Percentiles rank a stretch among this genome's conserved stretches.
phyloP scores from a whole-genome alignment of 2,888 invertebrate genomes.

The Argynnis bischoffii region DNA sequence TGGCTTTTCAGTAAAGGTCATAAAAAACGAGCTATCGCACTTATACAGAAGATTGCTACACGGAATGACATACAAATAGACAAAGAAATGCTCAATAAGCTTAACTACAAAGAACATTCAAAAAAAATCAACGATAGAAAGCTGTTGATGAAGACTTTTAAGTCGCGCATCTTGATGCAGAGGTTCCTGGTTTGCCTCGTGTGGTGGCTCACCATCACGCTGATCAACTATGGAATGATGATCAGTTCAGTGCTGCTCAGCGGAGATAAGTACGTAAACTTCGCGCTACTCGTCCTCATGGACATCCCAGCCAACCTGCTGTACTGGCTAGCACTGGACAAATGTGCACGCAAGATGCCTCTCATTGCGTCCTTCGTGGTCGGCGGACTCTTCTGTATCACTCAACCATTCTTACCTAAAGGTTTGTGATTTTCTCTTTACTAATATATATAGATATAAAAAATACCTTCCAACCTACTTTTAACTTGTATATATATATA shows the following conservation, averaged over 20 bases:
- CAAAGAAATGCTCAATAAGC: slow-evolving; percentile 52
- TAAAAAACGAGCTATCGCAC: slow-evolving; percentile 55
- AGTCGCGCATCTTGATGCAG: slow-evolving; percentile 69
- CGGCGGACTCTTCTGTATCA: slow-evolving; percentile 69
- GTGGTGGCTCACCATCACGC: slow-evolving; percentile 76
- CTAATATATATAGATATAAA: background rate
- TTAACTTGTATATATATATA: too few species aligned
- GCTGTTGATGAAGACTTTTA: slow-evolving; percentile 67
- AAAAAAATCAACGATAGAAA: slow-evolving; percentile 56
- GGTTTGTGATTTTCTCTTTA: slow-evolving; percentile 47
- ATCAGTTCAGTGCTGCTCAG: slow-evolving; percentile 73
- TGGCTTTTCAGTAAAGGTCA: slow-evolving; percentile 76
- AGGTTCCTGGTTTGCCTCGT: slow-evolving; percentile 71
- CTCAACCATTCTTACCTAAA: slow-evolving; percentile 70
- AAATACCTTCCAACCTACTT: too few species aligned
- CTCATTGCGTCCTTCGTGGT: slow-evolving; percentile 63
- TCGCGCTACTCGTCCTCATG: slow-evolving; percentile 72
- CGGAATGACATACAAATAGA: slow-evolving; percentile 62
- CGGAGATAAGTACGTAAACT: slow-evolving; percentile 74
- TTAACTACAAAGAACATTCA: slow-evolving; percentile 62
- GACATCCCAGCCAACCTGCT: slow-evolving; percentile 73
- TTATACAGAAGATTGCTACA: slow-evolving; percentile 69
- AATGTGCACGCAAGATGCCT: slow-evolving; percentile 66
- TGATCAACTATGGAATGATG: slow-evolving; percentile 79
- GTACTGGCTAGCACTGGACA: slow-evolving; percentile 70